These are phyloP conservation scores for Cheilosia pagana DNA, from an alignment of 2,888 invertebrate species.

Conservation along the genomic window DNA sequence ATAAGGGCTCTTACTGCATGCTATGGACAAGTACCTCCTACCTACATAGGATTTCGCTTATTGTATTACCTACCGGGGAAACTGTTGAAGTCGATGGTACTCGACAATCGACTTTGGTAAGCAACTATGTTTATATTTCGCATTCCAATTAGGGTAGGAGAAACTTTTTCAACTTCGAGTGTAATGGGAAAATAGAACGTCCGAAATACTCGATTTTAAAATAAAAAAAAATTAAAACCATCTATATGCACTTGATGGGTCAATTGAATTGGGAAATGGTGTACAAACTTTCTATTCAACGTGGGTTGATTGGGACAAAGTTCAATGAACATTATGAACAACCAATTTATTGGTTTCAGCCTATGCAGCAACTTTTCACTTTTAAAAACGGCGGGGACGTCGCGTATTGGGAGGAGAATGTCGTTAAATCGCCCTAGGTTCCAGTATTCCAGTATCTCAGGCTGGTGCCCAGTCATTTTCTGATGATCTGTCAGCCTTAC, in stretches of 20 bases:
- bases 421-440: no score
- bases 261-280: conserved; percentile 21
- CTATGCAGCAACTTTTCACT: no score
- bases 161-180: conserved; percentile 46
- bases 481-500: no score
- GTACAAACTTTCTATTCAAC: neutral
- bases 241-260: conserved; percentile 6
- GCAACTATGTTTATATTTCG: conserved; percentile 41
- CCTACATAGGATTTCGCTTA: conserved; percentile 12
- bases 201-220: conserved; percentile 15
- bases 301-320: neutral
- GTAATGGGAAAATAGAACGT: conserved; percentile 25
- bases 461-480: no score
- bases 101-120: neutral
- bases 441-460: no score
- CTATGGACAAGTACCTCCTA: neutral
- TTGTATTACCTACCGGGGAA: conserved; percentile 39
- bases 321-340: neutral
- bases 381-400: no score
- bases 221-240: neutral
- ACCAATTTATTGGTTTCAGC: no score
- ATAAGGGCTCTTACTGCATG: conserved; percentile 38
- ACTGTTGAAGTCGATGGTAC: neutral
- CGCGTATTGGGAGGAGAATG: no score
- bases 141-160: conserved; percentile 46